Percentiles rank a stretch among this genome's conserved stretches.
Evolutionary conservation across 1,140 invertebrate genomes (phyloP).

Genomic region (Colletes gigas): DNA sequence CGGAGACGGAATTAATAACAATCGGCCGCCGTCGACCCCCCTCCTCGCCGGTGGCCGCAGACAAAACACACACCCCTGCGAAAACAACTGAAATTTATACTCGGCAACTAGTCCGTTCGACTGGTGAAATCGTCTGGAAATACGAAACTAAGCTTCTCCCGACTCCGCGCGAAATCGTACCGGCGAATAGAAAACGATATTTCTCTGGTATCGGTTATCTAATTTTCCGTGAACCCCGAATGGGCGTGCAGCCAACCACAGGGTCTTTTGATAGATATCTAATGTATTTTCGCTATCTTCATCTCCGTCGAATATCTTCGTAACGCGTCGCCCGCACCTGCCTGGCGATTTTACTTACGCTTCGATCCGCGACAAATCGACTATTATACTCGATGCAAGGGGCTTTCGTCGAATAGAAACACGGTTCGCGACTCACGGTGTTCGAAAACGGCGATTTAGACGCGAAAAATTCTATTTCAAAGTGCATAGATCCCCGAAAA

Average conservation of each 20-base stretch:
- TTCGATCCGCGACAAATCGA: too few species aligned
- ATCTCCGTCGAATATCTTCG: not conserved
- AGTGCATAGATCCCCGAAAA: too few species aligned
- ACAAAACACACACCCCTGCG: constrained; percentile 57
- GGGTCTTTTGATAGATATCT: not conserved
- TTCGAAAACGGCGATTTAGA: too few species aligned
- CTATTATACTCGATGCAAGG: too few species aligned
- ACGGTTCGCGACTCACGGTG: too few species aligned
- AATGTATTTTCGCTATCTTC: not conserved
- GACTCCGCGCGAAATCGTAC: constrained; percentile 10
- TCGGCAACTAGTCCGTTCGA: constrained; percentile 42
- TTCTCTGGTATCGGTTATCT: constrained; percentile 40
- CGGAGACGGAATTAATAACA: constrained; percentile 77
- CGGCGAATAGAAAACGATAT: constrained; percentile 30
- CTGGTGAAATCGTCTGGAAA: constrained; percentile 47
- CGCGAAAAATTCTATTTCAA: too few species aligned
- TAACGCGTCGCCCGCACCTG: too few species aligned
- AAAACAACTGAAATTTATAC: constrained; percentile 64
- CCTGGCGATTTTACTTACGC: too few species aligned
- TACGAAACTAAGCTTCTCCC: constrained; percentile 33
- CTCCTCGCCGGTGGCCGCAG: constrained; percentile 37
- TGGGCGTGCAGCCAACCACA: constrained; percentile 8
- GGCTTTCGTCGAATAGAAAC: too few species aligned
- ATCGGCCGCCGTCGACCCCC: constrained; percentile 63
- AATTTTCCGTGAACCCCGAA: constrained; percentile 32